Conservation (phyloP, 2,888 invertebrate genomes). For the Sipha maydis region DNA sequence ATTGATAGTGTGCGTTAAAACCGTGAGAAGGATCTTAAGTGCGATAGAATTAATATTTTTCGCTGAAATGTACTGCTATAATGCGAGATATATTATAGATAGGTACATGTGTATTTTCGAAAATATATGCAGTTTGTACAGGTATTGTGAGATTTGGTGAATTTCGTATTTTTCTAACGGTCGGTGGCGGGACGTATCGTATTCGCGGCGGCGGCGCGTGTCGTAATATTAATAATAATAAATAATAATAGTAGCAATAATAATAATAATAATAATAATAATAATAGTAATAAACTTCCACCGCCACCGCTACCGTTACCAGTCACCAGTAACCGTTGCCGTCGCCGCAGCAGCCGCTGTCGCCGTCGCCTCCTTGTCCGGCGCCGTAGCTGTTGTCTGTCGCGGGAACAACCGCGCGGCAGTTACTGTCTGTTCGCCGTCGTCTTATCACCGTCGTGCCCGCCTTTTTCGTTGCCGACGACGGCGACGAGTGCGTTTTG, state of each 20-base stretch:
- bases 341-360: not conserved
- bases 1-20: no score
- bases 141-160: not conserved
- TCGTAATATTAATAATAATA: constrained; percentile 46
- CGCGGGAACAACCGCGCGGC: constrained; percentile 29
- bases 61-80: no score
- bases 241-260: constrained; percentile 37
- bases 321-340: not conserved
- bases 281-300: constrained; percentile 33
- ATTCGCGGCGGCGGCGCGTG: constrained; percentile 47
- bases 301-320: not conserved
- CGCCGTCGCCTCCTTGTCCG: not conserved
- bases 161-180: constrained; percentile 47
- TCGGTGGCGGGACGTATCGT: constrained; percentile 20
- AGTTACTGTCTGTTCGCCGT: constrained; percentile 45
- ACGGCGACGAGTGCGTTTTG: constrained; percentile 22
- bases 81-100: no score
- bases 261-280: constrained; percentile 25
- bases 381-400: not conserved
- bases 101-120: no score
- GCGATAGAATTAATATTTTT: no score
- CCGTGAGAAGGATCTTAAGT: no score
- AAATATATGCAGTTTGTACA: no score
- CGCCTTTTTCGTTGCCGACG: constrained; percentile 44
- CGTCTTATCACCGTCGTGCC: constrained; percentile 40